Base-by-base conservation (phyloP, 2,797 vertebrate species). In the Luscinia megarhynchos region DNA sequence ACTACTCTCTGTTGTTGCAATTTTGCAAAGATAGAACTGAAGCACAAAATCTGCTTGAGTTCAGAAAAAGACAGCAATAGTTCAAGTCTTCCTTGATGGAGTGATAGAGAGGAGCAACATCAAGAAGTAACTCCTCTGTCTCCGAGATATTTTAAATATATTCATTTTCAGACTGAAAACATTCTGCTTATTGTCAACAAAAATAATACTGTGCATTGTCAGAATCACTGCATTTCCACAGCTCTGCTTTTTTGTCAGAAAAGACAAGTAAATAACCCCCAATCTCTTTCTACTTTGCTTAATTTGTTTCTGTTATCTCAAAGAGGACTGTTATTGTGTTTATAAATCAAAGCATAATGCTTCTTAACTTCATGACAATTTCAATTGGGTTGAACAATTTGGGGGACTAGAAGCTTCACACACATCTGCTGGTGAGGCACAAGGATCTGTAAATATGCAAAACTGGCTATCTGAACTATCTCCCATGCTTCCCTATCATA, bases 241-340 rank as follows among this genome's bases (percentile, higher is more conserved):
- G 64, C 40, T 77, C 46, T 76, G 73, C 3, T 88, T 88, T 93
- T 93, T 77, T 88, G 82, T 85, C 89, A 91, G 74, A 81, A 96
- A 76, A 94, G 74, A 94, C 76, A 94, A 91, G 84, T 68, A 95
- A 96, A 95, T 94, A 94, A 91, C 66, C n/a, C 67, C 16, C 48
- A 93, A 50, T 95, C 79, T 96, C 70, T 8, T 32, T 81, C 70
- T 92, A 93, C 62, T 97, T 95, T 92, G 48, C 86, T 82, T 97
- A 94, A 96, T 96, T 95, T 96, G 86, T 94, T 96, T 97, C 88
- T 93, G 48, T 64, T 96, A 69, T 94, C 88, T 96, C 87, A 85
- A 92, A 95, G 41, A 32, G 87, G 64, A 68, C 58, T 89, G 84
- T 94, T 94, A 89, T 18, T 76, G 23, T 94, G 79, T 91, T 95